Conservation (phyloP, 2,797 vertebrate genomes). For the Apodemus agrarius region DNA sequence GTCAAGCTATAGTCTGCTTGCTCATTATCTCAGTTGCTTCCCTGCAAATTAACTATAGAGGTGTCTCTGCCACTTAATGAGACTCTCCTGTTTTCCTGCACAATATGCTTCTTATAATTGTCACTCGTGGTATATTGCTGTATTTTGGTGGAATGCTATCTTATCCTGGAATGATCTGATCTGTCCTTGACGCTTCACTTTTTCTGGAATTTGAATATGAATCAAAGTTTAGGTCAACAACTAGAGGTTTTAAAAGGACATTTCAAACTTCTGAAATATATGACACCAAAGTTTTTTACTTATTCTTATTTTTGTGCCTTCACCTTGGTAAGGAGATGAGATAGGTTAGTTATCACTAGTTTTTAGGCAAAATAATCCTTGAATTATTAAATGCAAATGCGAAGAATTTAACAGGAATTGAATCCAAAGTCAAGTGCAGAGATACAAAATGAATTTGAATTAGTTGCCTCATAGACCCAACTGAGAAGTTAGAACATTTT, state of each 20-base stretch:
- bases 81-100: neutral
- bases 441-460: neutral
- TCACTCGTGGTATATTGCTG: neutral
- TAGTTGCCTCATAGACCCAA: neutral
- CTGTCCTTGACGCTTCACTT: neutral
- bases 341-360: neutral
- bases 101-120: neutral
- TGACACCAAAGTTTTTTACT: neutral
- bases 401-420: neutral
- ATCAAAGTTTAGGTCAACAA: neutral
- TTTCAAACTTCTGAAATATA: neutral
- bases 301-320: neutral
- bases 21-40: neutral
- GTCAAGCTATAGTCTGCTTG: neutral
- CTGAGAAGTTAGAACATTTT: neutral
- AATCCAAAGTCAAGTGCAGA: neutral
- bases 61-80: neutral
- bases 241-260: neutral
- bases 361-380: neutral
- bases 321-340: neutral
- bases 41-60: neutral
- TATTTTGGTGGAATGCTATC: neutral
- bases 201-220: neutral
- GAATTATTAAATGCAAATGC: neutral
- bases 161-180: neutral